Base-by-base conservation (phyloP, 2,888 invertebrate species). In the Lasioglossum marginatum region DNA sequence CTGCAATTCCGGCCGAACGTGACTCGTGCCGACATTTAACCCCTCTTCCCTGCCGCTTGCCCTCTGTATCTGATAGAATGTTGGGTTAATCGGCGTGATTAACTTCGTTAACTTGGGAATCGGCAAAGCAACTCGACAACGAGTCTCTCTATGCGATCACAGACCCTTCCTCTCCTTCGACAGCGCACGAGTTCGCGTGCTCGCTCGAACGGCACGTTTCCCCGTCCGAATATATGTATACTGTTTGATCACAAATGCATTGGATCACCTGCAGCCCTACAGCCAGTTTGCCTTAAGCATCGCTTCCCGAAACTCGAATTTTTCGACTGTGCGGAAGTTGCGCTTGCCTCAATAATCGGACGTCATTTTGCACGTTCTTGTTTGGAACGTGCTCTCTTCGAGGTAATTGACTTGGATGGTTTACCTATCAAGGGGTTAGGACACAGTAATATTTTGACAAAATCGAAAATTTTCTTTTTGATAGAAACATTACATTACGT, bases 1-100 rank as follows among this genome's bases (percentile, higher is more conserved):
- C 77, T 57, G 83, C 82, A 87, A 89, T 89, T 78, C 82, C 68
- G 70, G 40, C 43, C 70, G 71, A 77, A 80, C 82, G 82, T 83
- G 81, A 82, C 60, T 80, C 77, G 60, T 31, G 76, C 34, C 48
- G 74, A 48, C 77, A 78, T 82, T 87, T 87, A 85, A 87, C 83
- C 81, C 81, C n/a, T 27, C 63, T 31, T n/a, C 31, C 27, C 45
- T 45, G 66, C 57, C 72, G 37, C 73, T 63, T 71, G 63, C 78
- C 70, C 76, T 63, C 73, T 80, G 66, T 72, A 52, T 78, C 82
- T 40, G 87, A 79, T 74, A 73, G 83, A 81, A 87, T 78, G 73
- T 40, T 63, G 45, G 63, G 70, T 76, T 82, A 84, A 87, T 87
- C 87, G 70, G 27, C 23, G 6, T 37, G 84, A 87, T 87, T 87